Base-by-base conservation (phyloP, 2,113 vertebrate species). In the Terrapene triunguis region DNA sequence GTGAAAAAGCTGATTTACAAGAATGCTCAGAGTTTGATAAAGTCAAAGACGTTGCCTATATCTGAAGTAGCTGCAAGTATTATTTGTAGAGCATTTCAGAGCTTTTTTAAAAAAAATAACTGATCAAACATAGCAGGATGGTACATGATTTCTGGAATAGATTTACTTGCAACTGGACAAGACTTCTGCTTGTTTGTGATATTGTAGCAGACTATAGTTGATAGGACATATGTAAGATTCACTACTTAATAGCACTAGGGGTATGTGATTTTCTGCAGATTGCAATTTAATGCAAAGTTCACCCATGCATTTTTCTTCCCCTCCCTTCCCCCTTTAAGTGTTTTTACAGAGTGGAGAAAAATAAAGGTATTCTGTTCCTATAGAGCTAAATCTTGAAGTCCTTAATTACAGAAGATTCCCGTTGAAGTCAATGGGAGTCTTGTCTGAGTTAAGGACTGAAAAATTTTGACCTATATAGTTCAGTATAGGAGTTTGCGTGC, bases 81-180 rank as follows among this genome's bases (percentile, higher is more conserved):
- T 93, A 80, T 86, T 95, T 94, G 90, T 92, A 93, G 44, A 94
- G 48, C 91, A 94, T 96, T 94, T 93, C 90, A 53, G 94, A 90
- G 65, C 62, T 92, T 96, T n/a, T 97, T 95, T 86, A 59, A 93
- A 29, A 65, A 14, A 35, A 62, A 95, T 85, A 62, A 91, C 72
- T 96, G 76, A 47, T 88, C 96, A 94, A 95, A 90, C 82, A 96
- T 38, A 83, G n/a, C 91, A 92, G 81, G 82, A 94, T 96, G 19
- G 59, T 89, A 84, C 88, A 1, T 93, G 35, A 96, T 96, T 98
- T 96, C 88, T 94, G 84, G 81, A 94, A 48, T 59, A 96, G 62
- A 50, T 81, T 24, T 89, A 87, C 95, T 87, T 96, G 62, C 96
- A 92, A 84, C 93, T 94, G 93, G 93, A 89, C 29, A 91, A 91